A percentile compares a stretch with the other conserved stretches of the same genome.
Evolutionary conservation across 2,113 vertebrate species (phyloP).

Genomic region (Microcebus ravelobensis): DNA sequence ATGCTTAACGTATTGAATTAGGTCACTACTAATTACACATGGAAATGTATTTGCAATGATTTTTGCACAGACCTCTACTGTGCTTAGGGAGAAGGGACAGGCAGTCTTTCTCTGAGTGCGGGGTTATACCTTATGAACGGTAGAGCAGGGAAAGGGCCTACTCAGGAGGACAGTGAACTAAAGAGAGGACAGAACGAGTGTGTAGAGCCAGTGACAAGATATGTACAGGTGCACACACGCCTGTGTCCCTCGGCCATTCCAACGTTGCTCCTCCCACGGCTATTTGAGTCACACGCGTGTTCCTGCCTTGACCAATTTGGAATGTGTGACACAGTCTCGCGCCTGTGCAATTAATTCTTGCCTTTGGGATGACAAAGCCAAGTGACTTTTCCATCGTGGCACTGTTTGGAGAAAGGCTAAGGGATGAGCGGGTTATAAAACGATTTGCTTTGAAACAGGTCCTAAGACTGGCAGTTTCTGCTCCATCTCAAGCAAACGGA

Average conservation of each 20-base stretch:
- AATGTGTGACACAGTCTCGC: background rate
- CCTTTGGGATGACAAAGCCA: background rate
- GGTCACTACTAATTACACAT: background rate
- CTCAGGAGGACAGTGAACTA: background rate
- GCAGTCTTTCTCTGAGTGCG: background rate
- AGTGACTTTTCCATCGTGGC: background rate
- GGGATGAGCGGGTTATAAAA: background rate
- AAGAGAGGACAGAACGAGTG: background rate
- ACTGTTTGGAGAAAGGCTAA: background rate
- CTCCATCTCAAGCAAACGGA: background rate
- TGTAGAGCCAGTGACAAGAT: background rate
- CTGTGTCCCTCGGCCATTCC: background rate
- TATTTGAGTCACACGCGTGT: background rate
- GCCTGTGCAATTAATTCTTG: background rate
- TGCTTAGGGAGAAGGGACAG: background rate
- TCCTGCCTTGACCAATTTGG: background rate
- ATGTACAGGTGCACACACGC: accelerated
- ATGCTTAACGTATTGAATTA: background rate
- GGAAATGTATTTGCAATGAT: background rate
- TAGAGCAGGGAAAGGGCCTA: background rate
- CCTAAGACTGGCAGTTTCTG: background rate
- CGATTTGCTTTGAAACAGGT: background rate
- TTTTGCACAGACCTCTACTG: background rate
- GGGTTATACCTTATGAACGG: too few species aligned
- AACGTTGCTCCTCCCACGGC: background rate